Evolutionary conservation across 2,888 invertebrate genomes (phyloP).

Genomic region (Microchrysa polita): DNA sequence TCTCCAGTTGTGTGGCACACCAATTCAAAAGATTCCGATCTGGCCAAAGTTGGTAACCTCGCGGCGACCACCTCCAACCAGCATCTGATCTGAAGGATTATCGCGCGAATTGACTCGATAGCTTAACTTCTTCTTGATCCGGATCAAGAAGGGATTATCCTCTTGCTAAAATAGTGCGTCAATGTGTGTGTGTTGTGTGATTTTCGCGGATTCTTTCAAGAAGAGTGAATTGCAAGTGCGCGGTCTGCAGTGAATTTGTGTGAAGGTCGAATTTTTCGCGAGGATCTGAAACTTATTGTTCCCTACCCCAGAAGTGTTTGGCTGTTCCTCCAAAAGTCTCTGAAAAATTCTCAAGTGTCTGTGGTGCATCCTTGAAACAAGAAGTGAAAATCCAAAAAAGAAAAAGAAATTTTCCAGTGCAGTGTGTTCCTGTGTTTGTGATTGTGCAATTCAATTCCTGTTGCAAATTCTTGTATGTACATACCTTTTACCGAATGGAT

Average conservation of each 20-base stretch:
- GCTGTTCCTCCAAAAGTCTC: too few relatives aligned
- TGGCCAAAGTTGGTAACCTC: too few relatives aligned
- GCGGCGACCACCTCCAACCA: too few relatives aligned
- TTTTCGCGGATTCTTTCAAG: constrained; percentile 39
- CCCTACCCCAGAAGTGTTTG: too few relatives aligned
- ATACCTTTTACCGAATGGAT: neutral
- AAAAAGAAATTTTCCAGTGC: neutral
- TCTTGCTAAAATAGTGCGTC: too few relatives aligned
- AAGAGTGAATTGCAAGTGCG: constrained; percentile 1
- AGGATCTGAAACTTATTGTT: too few relatives aligned
- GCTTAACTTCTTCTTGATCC: constrained; percentile 7
- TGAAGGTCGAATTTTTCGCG: too few relatives aligned
- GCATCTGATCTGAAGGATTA: neutral
- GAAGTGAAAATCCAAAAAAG: neutral
- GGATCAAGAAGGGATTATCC: constrained; percentile 36
- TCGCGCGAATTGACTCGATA: constrained; percentile 21
- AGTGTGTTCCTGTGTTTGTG: neutral
- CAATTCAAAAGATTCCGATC: too few relatives aligned
- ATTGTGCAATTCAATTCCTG: too few relatives aligned
- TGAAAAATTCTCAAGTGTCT: too few relatives aligned
- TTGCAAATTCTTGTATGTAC: too few relatives aligned
- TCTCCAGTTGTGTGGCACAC: neutral
- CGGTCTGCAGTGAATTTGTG: too few relatives aligned
- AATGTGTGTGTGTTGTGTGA: neutral
- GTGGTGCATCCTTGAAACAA: neutral